Evolutionary conservation across 1,140 invertebrate species (phyloP), one percentile per base, ranked within the genome.

Genomic region (Drosophila arawakana): DNA sequence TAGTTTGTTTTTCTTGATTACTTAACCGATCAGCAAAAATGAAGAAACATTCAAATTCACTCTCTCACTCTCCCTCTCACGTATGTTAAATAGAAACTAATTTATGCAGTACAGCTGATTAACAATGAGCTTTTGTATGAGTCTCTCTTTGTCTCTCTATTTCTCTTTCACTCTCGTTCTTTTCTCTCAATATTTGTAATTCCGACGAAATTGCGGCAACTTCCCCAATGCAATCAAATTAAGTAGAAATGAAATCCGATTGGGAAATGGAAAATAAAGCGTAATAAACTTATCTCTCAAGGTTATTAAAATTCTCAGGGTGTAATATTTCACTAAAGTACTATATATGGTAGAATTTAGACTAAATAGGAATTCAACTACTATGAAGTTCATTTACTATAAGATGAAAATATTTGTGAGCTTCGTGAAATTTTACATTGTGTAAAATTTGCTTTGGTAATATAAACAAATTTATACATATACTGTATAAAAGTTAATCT

Each of bases 121-220:
- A 21, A 10, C 10, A 43, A 13, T 25, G 10, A 8, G 4, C 9
- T 8, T n/a, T 10, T 30, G 25, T 30, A 0, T 30, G 25, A 30
- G 25, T 15, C 25, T 35, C 18, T 13, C 21, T 34, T 21, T 41
- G 8, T 43, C 21, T 58, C 18, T 25, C n/a, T 44, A 11, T 59
- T 2, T 46, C 18, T 13, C 18, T 7, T 13, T 39, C 2, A 7
- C 18, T 35, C 9, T 57, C 5, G n/a, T 10, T 39, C 15, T 25
- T 21, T 21, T 1, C 8, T 50, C 10, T 37, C 34, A 5, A 1
- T 13, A 8, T 39, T 30, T 63, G 60, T 18, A 63, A 63, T 52
- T 11, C 11, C 11, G 13, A 49, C 59, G 21, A 39, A 35, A 62
- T n/a, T 62, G 59, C 18, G 10, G 15, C 59, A 63, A 63, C 47